Base-by-base conservation (phyloP, 1,140 invertebrate genomes). In the Lanistes nyassanus region DNA sequence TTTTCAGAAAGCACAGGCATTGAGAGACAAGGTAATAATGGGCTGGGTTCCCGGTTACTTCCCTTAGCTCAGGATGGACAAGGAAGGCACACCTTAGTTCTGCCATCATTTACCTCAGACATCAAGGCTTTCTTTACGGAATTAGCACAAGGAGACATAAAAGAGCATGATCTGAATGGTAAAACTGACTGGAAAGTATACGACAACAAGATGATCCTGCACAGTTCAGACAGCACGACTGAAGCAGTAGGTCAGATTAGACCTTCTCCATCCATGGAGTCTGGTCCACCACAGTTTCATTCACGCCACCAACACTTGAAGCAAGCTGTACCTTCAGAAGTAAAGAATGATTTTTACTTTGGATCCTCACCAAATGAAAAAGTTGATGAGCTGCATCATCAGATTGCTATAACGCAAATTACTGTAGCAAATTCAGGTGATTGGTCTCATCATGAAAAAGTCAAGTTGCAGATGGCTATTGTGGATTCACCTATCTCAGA, bases 331-430 rank as follows among this genome's bases (percentile, higher is more conserved):
- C n/a, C 21, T 7, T 58, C 56, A 11, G 29, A n/a, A 9, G 34
- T 29, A 16, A 56, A 72, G 29, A 72, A 42, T 42, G 68, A 58
- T 34, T 72, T 72, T 62, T 72, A 72, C 37, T 55, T 60, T 31
- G 70, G 70, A 23, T 72, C 70, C 0, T 37, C 13, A 21, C 29
- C 16, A 0, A 37, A 31, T 9, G 31, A 72, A 23, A 37, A 6
- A n/a, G 70, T 36, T 0, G 36, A 42, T 1, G 36, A 4, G 19
- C 16, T 42, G 2, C 55, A 66, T 1, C 31, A 66, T 19, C 31
- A 42, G 64, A 31, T 36, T 11, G 23, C 4, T n/a, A 31, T n/a
- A 7, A 66, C n/a, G 23, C 13, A 31, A 66, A 29, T 23, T 36
- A n/a, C 31, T 16, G 26, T 16, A 34, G 26, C 7, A 11, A 37